These are phyloP conservation scores for Lycocerus yunnanus DNA, from an alignment of 2,888 invertebrate species.

Conservation along the genomic window DNA sequence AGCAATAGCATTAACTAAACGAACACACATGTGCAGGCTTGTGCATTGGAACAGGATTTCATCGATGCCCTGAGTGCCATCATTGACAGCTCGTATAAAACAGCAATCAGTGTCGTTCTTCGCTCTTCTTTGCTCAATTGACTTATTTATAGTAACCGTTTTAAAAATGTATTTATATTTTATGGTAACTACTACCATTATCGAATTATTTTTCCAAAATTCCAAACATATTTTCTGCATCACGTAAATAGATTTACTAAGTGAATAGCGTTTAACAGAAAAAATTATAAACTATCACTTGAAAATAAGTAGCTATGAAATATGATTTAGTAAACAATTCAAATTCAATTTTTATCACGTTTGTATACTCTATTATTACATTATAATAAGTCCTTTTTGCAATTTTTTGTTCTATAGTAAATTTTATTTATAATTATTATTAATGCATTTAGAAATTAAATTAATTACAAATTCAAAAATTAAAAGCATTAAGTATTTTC, in stretches of 20 bases:
- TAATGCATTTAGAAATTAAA: too few species aligned
- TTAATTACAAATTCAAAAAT: too few species aligned
- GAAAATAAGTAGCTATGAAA: constrained; percentile 14
- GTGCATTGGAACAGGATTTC: constrained; percentile 35
- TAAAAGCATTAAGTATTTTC: too few species aligned
- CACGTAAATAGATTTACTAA: constrained; percentile 47
- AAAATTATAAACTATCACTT: constrained; percentile 39
- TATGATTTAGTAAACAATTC: not conserved
- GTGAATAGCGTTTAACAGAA: constrained; percentile 38
- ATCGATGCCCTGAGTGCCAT: constrained; percentile 40
- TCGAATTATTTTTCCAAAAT: constrained; percentile 45
- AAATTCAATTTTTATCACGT: not conserved
- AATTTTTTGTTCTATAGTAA: too few species aligned
- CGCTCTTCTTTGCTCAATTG: constrained; percentile 37
- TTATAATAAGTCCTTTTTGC: too few species aligned
- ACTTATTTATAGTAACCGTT: constrained; percentile 43
- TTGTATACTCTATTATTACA: too few species aligned
- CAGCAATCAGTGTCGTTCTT: constrained; percentile 34
- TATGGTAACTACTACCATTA: constrained; percentile 40
- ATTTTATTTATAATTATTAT: too few species aligned
- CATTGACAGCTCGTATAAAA: constrained; percentile 43
- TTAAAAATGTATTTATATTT: constrained; percentile 35
- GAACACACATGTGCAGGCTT: constrained; percentile 16
- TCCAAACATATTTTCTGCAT: constrained; percentile 42
- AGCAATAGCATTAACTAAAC: constrained; percentile 18